Base-by-base conservation (phyloP, 2,113 vertebrate species). In the Microtus montanus region DNA sequence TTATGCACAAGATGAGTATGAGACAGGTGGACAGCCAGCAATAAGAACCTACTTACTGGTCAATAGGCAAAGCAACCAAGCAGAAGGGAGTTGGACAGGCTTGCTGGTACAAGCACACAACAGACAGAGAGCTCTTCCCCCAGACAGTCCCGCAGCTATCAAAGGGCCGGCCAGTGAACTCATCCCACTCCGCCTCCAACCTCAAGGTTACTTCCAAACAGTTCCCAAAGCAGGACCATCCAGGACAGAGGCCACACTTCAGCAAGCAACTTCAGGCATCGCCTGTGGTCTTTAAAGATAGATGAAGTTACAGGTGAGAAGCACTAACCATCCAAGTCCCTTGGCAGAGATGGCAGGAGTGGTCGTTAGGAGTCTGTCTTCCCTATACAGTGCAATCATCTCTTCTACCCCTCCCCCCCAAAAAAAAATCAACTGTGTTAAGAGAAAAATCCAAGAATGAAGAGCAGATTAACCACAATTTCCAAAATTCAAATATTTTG, bases 381-480 rank as follows among this genome's bases (percentile, higher is more conserved):
- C 92, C 77, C 66, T 90, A 78, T 35, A 41, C 30, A 92, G 38
- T 8, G n/a, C 47, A 95, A 17, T 26, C 2, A 79, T 89, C 82
- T 49, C 93, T 92, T 80, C 88, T 83, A 47, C 15, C 66, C 90
- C 22, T 91, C 73, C 20, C 30, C 44, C 19, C 54, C 13, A 44
- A 5, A 54, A 33, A 92, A 74, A 68, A 24, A 93, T 84, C 79
- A 92, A 83, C 0, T 24, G 9, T 79, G 54, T 84, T 84, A 71
- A 94, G 79, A 88, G 20, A 90, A 92, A n/a, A n/a, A 73, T 15
- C 28, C 10, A 68, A 28, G 22, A 93, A 88, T 9, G 85, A 52
- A 26, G 87, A 90, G 5, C 10, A 96, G 3, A 90, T 90, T 71
- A 96, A 89, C 58, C 86, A 92, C 64, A 87, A 54, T 74, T 85